A percentile compares a stretch with the other conserved stretches of the same genome.
phyloP scores from a whole-genome alignment of 2,113 vertebrate species.

The Hypocryptadius cinnamomeus region DNA sequence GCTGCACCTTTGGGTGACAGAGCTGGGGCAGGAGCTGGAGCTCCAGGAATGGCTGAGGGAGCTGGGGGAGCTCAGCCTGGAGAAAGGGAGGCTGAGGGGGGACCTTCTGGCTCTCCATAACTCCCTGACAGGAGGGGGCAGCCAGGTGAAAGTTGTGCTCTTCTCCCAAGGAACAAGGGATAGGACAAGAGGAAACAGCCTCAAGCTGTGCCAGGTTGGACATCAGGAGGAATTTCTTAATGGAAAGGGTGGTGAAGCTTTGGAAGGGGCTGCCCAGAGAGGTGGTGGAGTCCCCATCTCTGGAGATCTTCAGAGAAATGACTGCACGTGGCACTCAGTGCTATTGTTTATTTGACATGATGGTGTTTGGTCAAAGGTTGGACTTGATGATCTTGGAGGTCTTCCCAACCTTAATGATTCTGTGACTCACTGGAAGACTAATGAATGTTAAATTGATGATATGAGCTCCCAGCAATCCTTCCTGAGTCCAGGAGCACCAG shows the following conservation, averaged over 20 bases:
- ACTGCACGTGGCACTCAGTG: too few relatives aligned
- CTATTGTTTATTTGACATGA: background rate
- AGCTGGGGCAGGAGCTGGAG: background rate
- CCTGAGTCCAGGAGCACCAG: background rate
- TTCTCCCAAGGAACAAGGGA: background rate
- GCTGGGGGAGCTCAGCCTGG: background rate
- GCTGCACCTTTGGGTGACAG: background rate
- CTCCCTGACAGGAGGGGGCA: background rate
- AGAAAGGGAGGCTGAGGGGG: background rate
- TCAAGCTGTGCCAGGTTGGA: background rate
- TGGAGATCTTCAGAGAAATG: background rate
- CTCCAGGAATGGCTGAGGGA: background rate
- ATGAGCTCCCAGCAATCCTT: background rate
- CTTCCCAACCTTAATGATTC: background rate
- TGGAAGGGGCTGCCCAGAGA: background rate
- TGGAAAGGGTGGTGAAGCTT: background rate
- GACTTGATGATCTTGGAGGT: background rate
- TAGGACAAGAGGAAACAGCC: accelerated
- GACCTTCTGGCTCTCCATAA: background rate
- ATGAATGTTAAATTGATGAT: background rate
- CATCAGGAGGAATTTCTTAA: background rate
- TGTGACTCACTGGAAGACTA: background rate
- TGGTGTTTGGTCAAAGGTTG: background rate
- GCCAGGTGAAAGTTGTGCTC: background rate
- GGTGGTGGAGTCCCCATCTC: background rate